Evolutionary conservation across 2,113 vertebrate species (phyloP), one percentile per base, ranked within the genome.

Genomic region (Actenoides lindsayi): DNA sequence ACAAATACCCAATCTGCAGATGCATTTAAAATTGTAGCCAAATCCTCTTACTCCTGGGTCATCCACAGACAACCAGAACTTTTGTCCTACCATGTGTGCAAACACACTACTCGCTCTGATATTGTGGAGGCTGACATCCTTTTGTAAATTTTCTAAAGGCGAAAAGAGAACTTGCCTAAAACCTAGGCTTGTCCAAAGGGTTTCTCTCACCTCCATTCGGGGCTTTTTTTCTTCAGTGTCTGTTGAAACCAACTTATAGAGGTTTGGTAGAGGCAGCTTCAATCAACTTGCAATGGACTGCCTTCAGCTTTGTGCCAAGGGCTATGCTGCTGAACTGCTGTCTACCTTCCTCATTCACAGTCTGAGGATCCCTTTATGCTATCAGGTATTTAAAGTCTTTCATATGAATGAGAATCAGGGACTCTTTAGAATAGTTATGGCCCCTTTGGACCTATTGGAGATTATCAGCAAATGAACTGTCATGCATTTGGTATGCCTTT

Each of bases 391-490:
- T 70, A 76, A 84, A 92, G 42, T 67, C 37, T 60, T 93, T 41
- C 35, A 51, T 37, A 42, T 25, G 91, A 92, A 94, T 46, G n/a
- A 94, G 83, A 84, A 70, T 87, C 25, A 15, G 68, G 76, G 25
- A 31, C 25, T 69, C 50, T 69, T 68, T 51, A 39, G 57, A 71
- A 68, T 13, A 75, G 23, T 65, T 84, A 91, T 21, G 50, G 46
- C 6, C 63, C 64, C 57, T 76, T 80, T 79, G 67, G 92, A 53
- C 30, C 60, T 76, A 76, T 87, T 83, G 70, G 28, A 80, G 51
- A 69, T 84, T 73, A 92, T 69, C 69, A 93, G 48, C 62, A 92
- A 91, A 87, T 46, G 70, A 90, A 79, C 62, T 73, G 59, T 57
- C n/a, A 93, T n/a, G 48, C n/a, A 71, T 87, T 70, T 67, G 30